Evolutionary conservation across 2,113 vertebrate species (phyloP), one percentile per base, ranked within the genome.

Genomic region (Athene cunicularia): DNA sequence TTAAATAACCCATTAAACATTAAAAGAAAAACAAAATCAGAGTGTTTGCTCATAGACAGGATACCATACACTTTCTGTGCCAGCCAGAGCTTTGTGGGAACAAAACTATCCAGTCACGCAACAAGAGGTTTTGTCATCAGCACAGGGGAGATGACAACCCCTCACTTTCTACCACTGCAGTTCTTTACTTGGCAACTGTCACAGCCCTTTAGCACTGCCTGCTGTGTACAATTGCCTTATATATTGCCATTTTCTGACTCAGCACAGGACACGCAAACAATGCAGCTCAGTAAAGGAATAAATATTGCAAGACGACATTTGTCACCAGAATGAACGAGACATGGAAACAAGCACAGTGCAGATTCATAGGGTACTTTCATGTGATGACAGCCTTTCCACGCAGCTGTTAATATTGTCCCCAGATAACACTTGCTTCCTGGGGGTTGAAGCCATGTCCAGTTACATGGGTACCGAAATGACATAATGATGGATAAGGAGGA

Each of bases 361-460:
- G 8, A 92, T 28, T 83, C 0, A 0, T 35, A 47, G 47, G n/a
- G 43, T 55, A 16, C 20, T n/a, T 56, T 11, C 58, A 83, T 0
- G 0, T 72, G 77, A 47, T 2, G 3, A 22, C 3, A 16, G 32
- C 24, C 56, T 67, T 72, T 15, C n/a, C 60, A 88, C 41, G 50
- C 1, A 2, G 41, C 41, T 80, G 79, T 62, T 1, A 0, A 19
- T 76, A 17, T 2, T 56, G 60, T 72, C 60, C 22, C 16, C 49
- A 58, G 32, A 41, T 63, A 66, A 73, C 4, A 2, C 22, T 45
- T 37, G 18, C 50, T 82, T 90, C 23, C 11, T 39, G 20, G 30
- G 21, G 13, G 11, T 17, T 73, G 74, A 68, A 53, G 37, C 20
- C 53, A 9, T 12, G 50, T 56, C 58, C 74, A 45, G 27, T 32